Conservation (phyloP, 2,888 invertebrate genomes). For the Eupithecia abbreviata region DNA sequence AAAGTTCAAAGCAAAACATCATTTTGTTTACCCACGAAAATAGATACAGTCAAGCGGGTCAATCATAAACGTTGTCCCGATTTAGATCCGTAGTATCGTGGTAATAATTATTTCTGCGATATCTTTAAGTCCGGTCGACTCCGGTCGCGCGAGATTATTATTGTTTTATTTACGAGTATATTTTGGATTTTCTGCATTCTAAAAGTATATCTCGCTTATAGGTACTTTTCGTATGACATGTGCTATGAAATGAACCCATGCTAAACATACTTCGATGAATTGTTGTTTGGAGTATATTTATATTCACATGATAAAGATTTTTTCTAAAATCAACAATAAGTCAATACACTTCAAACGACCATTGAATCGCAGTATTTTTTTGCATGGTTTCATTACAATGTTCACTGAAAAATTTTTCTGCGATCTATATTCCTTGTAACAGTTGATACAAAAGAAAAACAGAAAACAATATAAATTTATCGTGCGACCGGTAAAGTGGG, state of each 20-base stretch:
- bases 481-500: neutral
- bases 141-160: neutral
- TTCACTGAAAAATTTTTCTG: too few species aligned
- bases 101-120: neutral
- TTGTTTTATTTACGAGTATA: neutral
- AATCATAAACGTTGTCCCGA: constrained; percentile 14
- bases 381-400: neutral
- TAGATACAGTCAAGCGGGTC: constrained; percentile 14
- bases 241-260: too few species aligned
- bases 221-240: too few species aligned
- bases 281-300: too few species aligned
- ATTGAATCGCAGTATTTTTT: neutral
- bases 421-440: too few species aligned
- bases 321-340: neutral
- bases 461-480: neutral
- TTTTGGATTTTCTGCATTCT: neutral
- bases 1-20: constrained; percentile 9
- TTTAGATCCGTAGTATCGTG: constrained; percentile 21
- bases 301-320: neutral
- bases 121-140: neutral
- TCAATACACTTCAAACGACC: neutral
- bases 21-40: constrained; percentile 15
- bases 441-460: neutral
- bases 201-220: too few species aligned
- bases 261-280: too few species aligned